Conservation (phyloP, 2,888 invertebrate genomes). For the Notodromas monacha region DNA sequence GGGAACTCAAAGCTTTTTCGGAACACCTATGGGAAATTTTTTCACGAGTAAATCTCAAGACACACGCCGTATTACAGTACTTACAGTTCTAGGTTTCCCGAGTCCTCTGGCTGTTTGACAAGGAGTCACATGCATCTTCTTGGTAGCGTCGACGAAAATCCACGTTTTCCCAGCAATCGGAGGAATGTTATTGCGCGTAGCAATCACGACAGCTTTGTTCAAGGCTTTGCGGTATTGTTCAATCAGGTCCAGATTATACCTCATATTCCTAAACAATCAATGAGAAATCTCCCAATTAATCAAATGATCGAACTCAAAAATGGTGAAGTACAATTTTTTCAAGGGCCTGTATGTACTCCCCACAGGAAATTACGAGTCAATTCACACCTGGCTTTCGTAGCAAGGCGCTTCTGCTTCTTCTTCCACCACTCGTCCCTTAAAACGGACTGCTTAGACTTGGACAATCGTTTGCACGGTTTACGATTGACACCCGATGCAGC, state of each 20-base stretch:
- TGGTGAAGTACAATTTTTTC: too few species aligned
- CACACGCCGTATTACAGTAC: slow-evolving; percentile 7
- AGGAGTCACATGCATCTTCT: slow-evolving; percentile 12
- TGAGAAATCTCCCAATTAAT: not conserved
- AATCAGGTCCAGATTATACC: too few species aligned
- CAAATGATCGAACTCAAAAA: too few species aligned
- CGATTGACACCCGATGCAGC: too few species aligned
- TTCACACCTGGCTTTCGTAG: too few species aligned
- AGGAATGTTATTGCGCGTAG: slow-evolving; percentile 17
- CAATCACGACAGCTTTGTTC: slow-evolving; percentile 17
- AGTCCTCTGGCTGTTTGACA: slow-evolving; percentile 15
- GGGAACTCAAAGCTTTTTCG: too few species aligned
- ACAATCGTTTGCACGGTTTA: too few species aligned
- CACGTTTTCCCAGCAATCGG: slow-evolving; percentile 17
- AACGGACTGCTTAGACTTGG: too few species aligned
- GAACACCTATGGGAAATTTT: too few species aligned
- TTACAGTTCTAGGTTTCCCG: slow-evolving; percentile 15
- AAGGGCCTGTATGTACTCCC: too few species aligned
- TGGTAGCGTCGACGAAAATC: slow-evolving; percentile 15
- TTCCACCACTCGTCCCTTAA: slow-evolving; percentile 5
- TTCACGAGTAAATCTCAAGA: too few species aligned
- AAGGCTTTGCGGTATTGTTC: slow-evolving; percentile 16
- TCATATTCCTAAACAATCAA: not conserved
- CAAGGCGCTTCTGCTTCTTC: slow-evolving; percentile 7
- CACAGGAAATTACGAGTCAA: too few species aligned